phyloP scores from a whole-genome alignment of 2,113 vertebrate species.

The Turnix velox region DNA sequence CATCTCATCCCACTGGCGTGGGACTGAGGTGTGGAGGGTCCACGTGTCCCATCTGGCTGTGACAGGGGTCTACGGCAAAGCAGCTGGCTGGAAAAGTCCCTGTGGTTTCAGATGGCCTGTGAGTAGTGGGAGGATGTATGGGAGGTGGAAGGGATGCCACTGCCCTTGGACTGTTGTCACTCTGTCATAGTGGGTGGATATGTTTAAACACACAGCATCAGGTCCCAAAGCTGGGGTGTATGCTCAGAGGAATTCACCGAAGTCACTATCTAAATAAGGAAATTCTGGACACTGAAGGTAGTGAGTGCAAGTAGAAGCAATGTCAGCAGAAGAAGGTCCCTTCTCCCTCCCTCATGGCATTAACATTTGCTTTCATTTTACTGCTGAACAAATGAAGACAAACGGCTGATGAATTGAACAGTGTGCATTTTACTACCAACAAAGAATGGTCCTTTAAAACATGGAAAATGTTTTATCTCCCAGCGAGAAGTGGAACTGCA shows the following conservation, averaged over 20 bases:
- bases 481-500: not conserved
- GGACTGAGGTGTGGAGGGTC: not conserved
- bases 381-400: constrained; percentile 33
- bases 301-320: not conserved
- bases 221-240: not conserved
- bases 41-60: not conserved
- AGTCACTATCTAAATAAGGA: not conserved
- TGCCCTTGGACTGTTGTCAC: not conserved
- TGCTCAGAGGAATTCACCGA: not conserved
- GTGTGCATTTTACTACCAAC: not conserved
- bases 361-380: not conserved
- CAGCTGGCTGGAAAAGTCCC: not conserved
- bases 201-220: not conserved
- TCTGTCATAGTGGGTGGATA: not conserved
- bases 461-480: not conserved
- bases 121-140: not conserved
- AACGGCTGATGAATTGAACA: constrained; percentile 54
- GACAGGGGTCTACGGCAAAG: not conserved
- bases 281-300: not conserved
- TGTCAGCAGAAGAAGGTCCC: not conserved
- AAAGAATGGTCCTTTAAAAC: not conserved
- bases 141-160: not conserved
- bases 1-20: not conserved
- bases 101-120: not conserved
- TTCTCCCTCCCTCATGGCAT: not conserved